Evolutionary conservation across 2,797 vertebrate species (phyloP), one percentile per base, ranked within the genome.

Genomic region (Cyprinodon diabolis): DNA sequence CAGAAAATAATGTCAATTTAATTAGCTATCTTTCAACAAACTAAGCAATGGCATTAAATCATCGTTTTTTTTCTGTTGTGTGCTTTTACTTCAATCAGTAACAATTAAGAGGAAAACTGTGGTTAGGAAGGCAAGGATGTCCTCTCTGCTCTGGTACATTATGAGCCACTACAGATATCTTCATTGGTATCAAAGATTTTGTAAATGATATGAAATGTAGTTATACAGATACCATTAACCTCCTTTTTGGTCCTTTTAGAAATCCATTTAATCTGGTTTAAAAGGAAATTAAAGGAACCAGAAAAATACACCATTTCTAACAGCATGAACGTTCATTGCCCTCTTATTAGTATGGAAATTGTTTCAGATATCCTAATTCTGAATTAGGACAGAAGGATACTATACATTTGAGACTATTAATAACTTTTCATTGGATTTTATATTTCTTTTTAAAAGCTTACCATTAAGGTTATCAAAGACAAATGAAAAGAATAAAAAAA

Each of bases 201-300:
- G 21, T 63, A 76, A 85, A 86, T 80, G 67, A 77, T 67, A 75
- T 23, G 19, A 81, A 71, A 58, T 40, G 74, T 17, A 69, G 45
- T 57, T 73, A 73, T 71, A 75, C 80, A 35, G 56, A 80, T 75
- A 72, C 72, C 7, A 75, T 76, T 76, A 69, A 19, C 19, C 65
- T 77, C 55, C 19, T 1, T 19, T 86, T 83, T 88, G 76, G 83
- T 89, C 83, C 66, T 76, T 81, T 88, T 85, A 85, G 91, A 93
- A 92, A 84, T 79, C 84, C 92, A 93, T 93, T 91, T 90, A 88
- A 88, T 81, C 74, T 74, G 91, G 54, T 80, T 84, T 13, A 69
- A 86, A 82, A 80, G 80, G 83, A 91, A 89, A 60, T 70, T 62
- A 76, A 73, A 62, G 23, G 40, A 75, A 78, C 78, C 74, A 25